Evolutionary conservation across 92 coral and sea anemone species (phyloP).

Genomic region (Siderastrea siderea): DNA sequence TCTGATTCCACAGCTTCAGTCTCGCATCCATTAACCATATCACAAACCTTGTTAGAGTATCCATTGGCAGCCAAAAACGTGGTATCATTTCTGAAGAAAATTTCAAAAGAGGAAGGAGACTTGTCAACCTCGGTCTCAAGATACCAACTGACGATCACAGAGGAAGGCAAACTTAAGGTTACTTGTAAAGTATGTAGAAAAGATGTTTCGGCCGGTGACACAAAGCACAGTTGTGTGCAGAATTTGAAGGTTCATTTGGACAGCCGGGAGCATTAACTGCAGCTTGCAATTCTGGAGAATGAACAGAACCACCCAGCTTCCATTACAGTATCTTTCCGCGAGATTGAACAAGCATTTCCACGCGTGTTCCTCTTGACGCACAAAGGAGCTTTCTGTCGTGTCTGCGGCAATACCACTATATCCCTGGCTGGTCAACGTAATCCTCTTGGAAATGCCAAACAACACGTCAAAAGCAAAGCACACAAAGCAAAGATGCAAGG

Average conservation of each 20-base stretch:
- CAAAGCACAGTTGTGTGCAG: constrained; percentile 36
- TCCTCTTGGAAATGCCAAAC: constrained; percentile 36
- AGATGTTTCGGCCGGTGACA: constrained; percentile 30
- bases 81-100: constrained; percentile 29
- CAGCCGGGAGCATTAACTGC: constrained; percentile 43
- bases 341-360: constrained; percentile 43
- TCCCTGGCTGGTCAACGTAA: constrained; percentile 38
- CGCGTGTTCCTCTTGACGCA: constrained; percentile 25
- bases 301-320: constrained; percentile 25
- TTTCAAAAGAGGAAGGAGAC: constrained; percentile 42
- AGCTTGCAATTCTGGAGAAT: constrained; percentile 36
- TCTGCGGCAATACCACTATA: constrained; percentile 21
- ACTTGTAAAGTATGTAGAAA: constrained; percentile 35
- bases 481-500: constrained; percentile 45
- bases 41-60: constrained; percentile 21
- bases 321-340: constrained; percentile 28
- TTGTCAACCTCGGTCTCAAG: constrained; percentile 35
- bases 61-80: constrained; percentile 33
- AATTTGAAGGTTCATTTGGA: constrained; percentile 42
- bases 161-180: constrained; percentile 34
- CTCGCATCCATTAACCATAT: constrained; percentile 10
- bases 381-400: constrained; percentile 35
- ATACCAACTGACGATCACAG: constrained; percentile 33
- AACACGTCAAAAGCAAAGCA: constrained; percentile 8
- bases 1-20: constrained; percentile 34